These are phyloP conservation scores for Microcebus jonahi DNA, from an alignment of 2,113 vertebrate species.

Conservation along the genomic window DNA sequence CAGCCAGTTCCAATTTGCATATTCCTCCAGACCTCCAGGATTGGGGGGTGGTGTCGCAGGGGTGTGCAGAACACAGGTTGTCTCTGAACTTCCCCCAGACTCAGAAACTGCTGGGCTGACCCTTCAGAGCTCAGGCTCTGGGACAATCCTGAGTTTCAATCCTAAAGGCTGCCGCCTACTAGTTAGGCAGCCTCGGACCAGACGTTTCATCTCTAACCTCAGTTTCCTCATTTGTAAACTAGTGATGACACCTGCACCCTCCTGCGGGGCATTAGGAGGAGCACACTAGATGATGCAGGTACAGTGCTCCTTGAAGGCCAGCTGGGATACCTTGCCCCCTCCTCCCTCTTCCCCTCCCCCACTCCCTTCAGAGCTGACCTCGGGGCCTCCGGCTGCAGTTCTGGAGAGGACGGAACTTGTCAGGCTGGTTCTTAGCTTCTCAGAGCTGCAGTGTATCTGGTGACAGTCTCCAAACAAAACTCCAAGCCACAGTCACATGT, in stretches of 20 bases:
- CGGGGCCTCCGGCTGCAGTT: not conserved
- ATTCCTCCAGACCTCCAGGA: not conserved
- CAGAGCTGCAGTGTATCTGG: not conserved
- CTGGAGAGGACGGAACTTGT: not conserved
- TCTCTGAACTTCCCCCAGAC: not conserved
- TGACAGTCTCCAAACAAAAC: conserved; percentile 1
- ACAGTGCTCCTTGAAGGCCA: not conserved
- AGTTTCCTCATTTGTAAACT: not conserved
- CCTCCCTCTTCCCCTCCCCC: not conserved
- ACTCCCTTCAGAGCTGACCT: not conserved
- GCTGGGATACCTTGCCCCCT: not conserved
- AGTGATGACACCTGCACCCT: not conserved
- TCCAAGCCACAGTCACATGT: not conserved
- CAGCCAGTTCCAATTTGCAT: not conserved
- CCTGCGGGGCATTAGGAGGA: not conserved
- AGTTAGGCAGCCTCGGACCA: not conserved
- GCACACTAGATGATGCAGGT: not conserved
- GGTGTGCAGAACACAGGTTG: not conserved
- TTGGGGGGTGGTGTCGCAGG: too few relatives aligned
- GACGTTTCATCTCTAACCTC: not conserved
- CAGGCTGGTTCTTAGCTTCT: not conserved
- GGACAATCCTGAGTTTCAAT: not conserved
- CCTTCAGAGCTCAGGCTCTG: not conserved
- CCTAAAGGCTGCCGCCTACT: too few relatives aligned
- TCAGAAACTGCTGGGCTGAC: not conserved